Base-by-base conservation (phyloP, 1,140 invertebrate genomes). In the Drosophila parvula region DNA sequence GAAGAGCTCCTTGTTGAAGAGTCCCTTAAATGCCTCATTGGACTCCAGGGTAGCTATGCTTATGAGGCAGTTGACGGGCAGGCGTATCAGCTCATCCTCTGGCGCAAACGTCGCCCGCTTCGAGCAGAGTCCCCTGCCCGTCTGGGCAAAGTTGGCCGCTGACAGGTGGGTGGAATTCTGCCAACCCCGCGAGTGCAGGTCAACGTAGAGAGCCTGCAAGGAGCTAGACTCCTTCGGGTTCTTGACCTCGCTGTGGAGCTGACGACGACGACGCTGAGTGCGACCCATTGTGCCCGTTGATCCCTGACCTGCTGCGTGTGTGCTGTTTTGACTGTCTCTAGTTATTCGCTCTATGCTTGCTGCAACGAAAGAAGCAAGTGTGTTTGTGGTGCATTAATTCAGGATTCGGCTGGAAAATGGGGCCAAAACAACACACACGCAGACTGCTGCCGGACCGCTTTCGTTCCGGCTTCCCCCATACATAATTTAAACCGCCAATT, bases 291-390 rank as follows among this genome's bases (percentile, higher is more conserved):
- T 30, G 40, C n/a, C 40, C n/a, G n/a, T 18, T 68, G 50, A 36
- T n/a, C 14, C 53, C 55, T 58, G 18, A 43, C 18, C 38, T 34
- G 22, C 45, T 79, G 64, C 47, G 81, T 86, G 79, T 82, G 86
- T 77, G 78, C 65, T 89, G 79, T 90, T 86, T 90, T 90, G 81
- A 77, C 78, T 58, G 47, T 62, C 58, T 48, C 16, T 62, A 38
- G 62, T 28, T 44, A 14, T 67, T 55, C 63, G 36, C 32, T 78
- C 53, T 74, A 78, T 47, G 65, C 82, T 86, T 82, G 78, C 86
- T 90, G 86, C 79, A 90, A 90, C 82, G 88, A 90, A 90, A 90
- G 71, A 90, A 90, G 84, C 84, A 83, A 88, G 67, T 64, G 58
- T 51, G 32, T 36, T 38, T 5, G 47, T 68, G 41, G 59, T 14